phyloP scores from a whole-genome alignment of 2,113 vertebrate species.

The Notiomystis cincta region DNA sequence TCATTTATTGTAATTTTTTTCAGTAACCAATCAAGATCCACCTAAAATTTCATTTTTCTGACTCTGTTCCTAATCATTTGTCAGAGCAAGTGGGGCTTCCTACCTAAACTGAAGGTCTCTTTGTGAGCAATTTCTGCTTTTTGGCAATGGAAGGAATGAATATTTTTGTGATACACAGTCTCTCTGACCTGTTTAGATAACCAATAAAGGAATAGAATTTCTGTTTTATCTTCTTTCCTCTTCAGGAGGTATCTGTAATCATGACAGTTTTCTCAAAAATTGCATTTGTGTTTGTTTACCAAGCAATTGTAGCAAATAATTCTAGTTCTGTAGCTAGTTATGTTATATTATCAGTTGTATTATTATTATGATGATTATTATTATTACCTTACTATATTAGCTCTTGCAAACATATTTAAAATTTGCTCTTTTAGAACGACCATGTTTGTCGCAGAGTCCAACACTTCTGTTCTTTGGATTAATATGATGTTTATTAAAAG shows the following conservation, averaged over 20 bases:
- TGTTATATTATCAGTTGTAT: not conserved
- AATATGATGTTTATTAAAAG: not conserved
- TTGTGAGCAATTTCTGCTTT: not conserved
- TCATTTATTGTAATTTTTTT: not conserved
- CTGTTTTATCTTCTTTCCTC: not conserved
- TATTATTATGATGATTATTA: not conserved
- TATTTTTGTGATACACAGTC: not conserved
- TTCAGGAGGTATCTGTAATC: not conserved
- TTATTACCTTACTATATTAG: not conserved
- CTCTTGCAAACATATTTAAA: not conserved
- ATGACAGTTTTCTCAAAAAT: not conserved
- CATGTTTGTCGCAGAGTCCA: rapidly evolving
- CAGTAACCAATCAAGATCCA: not conserved
- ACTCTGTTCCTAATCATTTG: not conserved
- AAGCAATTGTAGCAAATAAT: not conserved
- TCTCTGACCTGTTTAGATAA: not conserved
- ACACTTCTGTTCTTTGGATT: not conserved
- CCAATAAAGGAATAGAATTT: not conserved
- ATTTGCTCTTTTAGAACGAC: not conserved
- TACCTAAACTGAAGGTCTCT: not conserved
- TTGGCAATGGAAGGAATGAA: not conserved
- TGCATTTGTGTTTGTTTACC: not conserved
- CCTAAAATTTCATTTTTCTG: not conserved
- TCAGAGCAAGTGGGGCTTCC: not conserved
- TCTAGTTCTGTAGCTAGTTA: not conserved